phyloP scores from a whole-genome alignment of 37 sponge, comb jelly and placozoan species.

The Spongilla lacustris region DNA sequence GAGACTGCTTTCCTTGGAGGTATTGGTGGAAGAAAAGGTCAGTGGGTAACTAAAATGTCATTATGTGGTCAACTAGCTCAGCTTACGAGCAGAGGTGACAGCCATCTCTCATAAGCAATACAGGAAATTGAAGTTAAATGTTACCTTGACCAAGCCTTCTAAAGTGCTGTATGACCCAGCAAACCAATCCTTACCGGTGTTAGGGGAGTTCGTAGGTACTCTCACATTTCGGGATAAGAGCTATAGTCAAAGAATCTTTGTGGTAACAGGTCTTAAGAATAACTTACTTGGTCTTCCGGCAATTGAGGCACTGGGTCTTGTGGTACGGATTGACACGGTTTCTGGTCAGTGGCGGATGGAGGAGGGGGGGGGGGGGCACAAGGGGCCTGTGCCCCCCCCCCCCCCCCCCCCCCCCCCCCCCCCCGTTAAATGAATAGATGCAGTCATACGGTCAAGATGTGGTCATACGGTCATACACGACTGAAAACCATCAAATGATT shows the following conservation, averaged over 20 bases:
- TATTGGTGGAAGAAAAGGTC: neutral
- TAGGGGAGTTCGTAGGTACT: constrained; percentile 29
- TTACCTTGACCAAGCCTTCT: constrained; percentile 5
- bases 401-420: too few species aligned
- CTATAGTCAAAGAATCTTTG: constrained; percentile 15
- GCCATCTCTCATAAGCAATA: constrained; percentile 42
- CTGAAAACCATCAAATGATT: too few species aligned
- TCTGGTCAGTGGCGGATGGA: too few species aligned
- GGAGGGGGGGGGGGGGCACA: too few species aligned
- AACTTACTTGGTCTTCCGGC: constrained; percentile 35
- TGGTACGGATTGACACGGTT: neutral
- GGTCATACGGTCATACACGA: too few species aligned
- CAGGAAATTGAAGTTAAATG: neutral
- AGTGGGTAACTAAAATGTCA: constrained; percentile 23
- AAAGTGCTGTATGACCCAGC: constrained; percentile 51
- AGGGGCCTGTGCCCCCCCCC: too few species aligned
- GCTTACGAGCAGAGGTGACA: constrained; percentile 65
- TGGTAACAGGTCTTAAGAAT: constrained; percentile 20
- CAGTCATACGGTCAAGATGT: too few species aligned
- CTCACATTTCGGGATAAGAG: neutral
- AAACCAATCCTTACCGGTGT: constrained; percentile 6
- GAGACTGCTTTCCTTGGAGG: neutral
- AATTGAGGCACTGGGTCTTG: constrained; percentile 11
- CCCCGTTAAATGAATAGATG: too few species aligned
- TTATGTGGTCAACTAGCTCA: neutral